These are phyloP conservation scores for Dallia pectoralis DNA, from an alignment of 2,797 vertebrate species.

Conservation along the genomic window DNA sequence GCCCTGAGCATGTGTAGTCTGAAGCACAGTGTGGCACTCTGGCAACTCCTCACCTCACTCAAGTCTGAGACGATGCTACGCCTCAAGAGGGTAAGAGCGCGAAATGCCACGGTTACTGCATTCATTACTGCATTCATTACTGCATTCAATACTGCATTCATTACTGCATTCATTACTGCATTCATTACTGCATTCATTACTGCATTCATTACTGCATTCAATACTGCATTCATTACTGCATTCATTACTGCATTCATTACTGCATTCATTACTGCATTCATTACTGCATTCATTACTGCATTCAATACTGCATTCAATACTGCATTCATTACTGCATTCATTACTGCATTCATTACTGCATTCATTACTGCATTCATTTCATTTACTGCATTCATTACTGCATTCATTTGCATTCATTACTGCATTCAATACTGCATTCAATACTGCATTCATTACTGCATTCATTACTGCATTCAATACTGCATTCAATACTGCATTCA, in stretches of 20 bases:
- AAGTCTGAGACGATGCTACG: slow-evolving; percentile 89
- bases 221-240: too few relatives aligned
- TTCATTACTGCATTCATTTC: not conserved
- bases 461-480: not conserved
- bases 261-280: not conserved
- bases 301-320: too few relatives aligned
- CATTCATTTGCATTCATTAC: too few relatives aligned
- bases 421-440: not conserved
- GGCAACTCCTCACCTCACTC: slow-evolving; percentile 86
- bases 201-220: not conserved
- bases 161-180: not conserved
- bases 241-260: not conserved
- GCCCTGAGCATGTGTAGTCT: slow-evolving; percentile 79
- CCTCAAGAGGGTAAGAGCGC: slow-evolving; percentile 78
- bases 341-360: not conserved
- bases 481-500: not conserved
- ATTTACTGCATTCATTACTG: not conserved
- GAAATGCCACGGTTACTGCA: not conserved
- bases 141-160: not conserved
- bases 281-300: not conserved
- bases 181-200: not conserved
- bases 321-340: not conserved
- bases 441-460: not conserved
- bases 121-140: not conserved
- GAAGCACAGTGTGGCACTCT: slow-evolving; percentile 83